These are phyloP conservation scores for Mycteria americana DNA, from an alignment of 2,797 vertebrate species.

Conservation along the genomic window DNA sequence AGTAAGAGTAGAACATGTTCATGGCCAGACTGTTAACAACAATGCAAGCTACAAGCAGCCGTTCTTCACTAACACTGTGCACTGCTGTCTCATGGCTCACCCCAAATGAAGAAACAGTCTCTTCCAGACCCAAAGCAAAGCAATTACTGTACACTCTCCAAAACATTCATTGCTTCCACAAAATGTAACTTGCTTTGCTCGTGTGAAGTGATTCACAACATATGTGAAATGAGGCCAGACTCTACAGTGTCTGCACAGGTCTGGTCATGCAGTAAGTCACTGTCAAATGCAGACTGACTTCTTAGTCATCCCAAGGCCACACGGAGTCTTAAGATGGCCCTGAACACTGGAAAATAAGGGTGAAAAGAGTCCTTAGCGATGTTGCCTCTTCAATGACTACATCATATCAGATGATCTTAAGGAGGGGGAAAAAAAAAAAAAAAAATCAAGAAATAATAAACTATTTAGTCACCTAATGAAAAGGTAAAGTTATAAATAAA, in stretches of 20 bases:
- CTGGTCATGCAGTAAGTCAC: neutral
- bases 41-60: neutral
- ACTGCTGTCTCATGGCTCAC: neutral
- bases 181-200: neutral
- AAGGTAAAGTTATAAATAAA: neutral
- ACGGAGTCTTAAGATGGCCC: fast-evolving
- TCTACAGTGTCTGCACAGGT: neutral
- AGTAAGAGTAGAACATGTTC: neutral
- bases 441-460: neutral
- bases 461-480: neutral
- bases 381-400: neutral
- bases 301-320: neutral
- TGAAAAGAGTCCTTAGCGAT: neutral
- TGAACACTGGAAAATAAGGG: neutral
- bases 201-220: neutral
- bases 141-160: neutral
- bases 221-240: neutral
- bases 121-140: neutral
- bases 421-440: neutral
- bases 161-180: neutral
- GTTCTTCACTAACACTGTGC: fast-evolving
- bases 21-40: neutral
- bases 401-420: neutral
- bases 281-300: neutral
- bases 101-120: neutral